Percentiles rank a stretch among this genome's conserved stretches.
phyloP scores from a whole-genome alignment of 2,797 vertebrate species.

The Peromyscus nudipes region DNA sequence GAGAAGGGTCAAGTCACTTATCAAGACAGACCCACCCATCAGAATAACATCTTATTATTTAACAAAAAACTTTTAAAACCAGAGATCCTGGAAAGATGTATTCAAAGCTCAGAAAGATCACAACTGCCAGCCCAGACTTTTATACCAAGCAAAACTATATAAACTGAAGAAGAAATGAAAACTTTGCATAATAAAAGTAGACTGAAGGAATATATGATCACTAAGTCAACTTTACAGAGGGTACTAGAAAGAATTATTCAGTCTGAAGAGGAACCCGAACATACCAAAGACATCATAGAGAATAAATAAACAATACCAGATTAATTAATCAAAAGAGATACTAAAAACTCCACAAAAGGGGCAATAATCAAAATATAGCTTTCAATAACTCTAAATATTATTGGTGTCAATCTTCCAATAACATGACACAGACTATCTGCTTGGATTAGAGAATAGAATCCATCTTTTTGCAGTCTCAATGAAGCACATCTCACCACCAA shows the following conservation, averaged over 20 bases:
- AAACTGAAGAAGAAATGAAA: neutral
- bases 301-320: neutral
- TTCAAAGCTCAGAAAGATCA: neutral
- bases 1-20: neutral
- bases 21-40: neutral
- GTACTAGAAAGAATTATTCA: neutral
- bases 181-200: neutral
- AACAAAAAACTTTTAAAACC: neutral
- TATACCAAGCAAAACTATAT: neutral
- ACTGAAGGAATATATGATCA: neutral
- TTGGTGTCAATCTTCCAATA: neutral
- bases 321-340: neutral
- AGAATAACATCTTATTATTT: neutral
- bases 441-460: neutral
- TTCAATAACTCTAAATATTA: neutral
- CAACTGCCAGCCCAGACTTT: neutral
- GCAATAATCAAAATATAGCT: neutral
- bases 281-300: neutral
- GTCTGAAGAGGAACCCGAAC: neutral
- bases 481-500: neutral
- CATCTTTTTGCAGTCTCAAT: neutral
- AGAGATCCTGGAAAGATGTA: neutral
- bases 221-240: neutral
- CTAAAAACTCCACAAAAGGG: neutral
- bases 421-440: neutral